A percentile compares a stretch with the other conserved stretches of the same genome.
These are phyloP conservation scores for Tetheella fluctuosa DNA, from an alignment of 2,888 invertebrate genomes.

Conservation along the genomic window DNA sequence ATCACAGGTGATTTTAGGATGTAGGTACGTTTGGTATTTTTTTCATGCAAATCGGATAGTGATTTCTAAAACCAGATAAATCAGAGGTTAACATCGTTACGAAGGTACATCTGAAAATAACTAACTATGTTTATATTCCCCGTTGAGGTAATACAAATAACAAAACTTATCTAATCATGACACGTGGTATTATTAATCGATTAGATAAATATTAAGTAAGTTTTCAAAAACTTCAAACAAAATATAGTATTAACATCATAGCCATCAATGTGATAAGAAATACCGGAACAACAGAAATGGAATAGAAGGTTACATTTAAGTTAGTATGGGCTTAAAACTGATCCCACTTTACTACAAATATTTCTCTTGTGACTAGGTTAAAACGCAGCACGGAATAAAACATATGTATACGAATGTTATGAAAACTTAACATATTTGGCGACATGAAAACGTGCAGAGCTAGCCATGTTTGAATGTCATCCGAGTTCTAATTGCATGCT, in stretches of 20 bases:
- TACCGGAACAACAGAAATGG: too few relatives aligned
- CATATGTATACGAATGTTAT: too few relatives aligned
- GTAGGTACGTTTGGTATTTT: neutral
- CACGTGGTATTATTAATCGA: neutral
- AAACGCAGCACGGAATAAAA: too few relatives aligned
- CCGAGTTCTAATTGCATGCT: conserved; percentile 43
- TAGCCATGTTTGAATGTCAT: neutral
- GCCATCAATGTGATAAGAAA: too few relatives aligned
- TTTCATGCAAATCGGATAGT: neutral
- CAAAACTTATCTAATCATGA: neutral
- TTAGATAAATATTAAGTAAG: neutral
- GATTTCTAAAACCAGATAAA: neutral
- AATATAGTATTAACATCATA: neutral
- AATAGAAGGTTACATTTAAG: too few relatives aligned
- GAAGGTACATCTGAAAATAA: too few relatives aligned
- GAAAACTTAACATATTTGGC: neutral
- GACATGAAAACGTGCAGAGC: neutral
- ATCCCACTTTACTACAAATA: too few relatives aligned
- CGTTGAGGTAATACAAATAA: neutral
- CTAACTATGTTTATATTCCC: too few relatives aligned
- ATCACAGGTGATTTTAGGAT: neutral
- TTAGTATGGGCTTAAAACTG: too few relatives aligned
- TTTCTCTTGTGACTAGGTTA: too few relatives aligned
- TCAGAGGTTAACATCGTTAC: too few relatives aligned
- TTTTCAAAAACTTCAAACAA: neutral